These are phyloP conservation scores for Fringilla coelebs DNA, from an alignment of 2,797 vertebrate genomes.

Conservation along the genomic window DNA sequence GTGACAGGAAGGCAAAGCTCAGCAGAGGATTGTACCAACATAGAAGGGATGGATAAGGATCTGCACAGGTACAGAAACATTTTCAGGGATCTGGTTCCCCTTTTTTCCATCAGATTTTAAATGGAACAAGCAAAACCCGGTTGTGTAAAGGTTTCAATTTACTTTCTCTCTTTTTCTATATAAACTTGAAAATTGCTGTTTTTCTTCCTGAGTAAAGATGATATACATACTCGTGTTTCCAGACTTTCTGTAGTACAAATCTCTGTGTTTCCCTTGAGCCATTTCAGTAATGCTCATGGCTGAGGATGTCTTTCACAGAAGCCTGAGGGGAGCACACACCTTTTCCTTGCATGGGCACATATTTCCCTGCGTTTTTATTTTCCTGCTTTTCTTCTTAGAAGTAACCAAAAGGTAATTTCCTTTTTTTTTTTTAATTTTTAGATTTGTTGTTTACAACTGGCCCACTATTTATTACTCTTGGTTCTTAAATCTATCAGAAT, in stretches of 20 bases:
- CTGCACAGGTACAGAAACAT: not conserved
- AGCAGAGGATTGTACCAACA: not conserved
- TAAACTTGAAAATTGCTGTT: not conserved
- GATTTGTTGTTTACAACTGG: not conserved
- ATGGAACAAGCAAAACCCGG: not conserved
- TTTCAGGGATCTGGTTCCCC: not conserved
- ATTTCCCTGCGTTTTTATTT: not conserved
- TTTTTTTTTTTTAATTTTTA: not conserved
- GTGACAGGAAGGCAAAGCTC: not conserved
- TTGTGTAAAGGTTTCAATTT: not conserved
- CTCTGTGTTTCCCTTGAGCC: not conserved
- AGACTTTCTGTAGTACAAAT: not conserved
- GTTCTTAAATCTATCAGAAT: not conserved
- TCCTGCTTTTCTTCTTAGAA: not conserved
- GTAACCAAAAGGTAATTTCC: not conserved
- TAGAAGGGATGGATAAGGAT: not conserved
- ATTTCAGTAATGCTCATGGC: fast-evolving
- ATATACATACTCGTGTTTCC: not conserved
- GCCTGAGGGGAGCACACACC: not conserved
- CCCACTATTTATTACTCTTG: not conserved
- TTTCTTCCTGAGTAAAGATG: not conserved
- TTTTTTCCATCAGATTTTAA: not conserved
- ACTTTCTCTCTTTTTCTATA: not conserved
- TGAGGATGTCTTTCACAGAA: not conserved
- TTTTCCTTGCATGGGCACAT: not conserved